Percentiles rank a stretch among this genome's conserved stretches.
Evolutionary conservation across 2,797 vertebrate species (phyloP).

Genomic region (Manis javanica): DNA sequence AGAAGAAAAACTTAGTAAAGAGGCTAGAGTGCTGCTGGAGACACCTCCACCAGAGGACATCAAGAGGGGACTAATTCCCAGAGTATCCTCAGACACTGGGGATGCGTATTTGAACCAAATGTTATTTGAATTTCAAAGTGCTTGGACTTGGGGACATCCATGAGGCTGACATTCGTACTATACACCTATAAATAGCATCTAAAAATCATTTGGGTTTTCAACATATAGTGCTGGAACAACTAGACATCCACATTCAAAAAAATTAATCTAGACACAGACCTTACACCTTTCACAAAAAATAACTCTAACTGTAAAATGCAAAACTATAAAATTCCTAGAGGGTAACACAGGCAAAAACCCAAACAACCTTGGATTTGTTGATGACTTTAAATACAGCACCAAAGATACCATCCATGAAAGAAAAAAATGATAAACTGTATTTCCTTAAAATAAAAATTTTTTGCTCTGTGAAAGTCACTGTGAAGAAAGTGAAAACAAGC

Average conservation of each 20-base stretch:
- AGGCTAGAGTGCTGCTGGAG: background rate
- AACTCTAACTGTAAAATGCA: background rate
- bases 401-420: background rate
- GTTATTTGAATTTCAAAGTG: background rate
- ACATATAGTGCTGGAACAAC: background rate
- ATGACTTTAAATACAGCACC: background rate
- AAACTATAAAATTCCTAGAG: background rate
- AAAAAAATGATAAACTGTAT: background rate
- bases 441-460: background rate
- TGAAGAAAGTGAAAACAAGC: background rate
- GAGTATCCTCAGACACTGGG: background rate
- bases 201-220: conserved; percentile 23
- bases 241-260: background rate
- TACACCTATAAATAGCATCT: background rate
- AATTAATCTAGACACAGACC: background rate
- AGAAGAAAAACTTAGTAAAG: background rate
- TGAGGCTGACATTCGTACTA: background rate
- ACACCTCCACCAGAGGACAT: background rate
- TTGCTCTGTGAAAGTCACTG: background rate
- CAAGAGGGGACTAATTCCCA: background rate
- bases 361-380: background rate
- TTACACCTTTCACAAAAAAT: background rate
- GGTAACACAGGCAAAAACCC: background rate
- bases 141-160: background rate
- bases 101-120: background rate